These are phyloP conservation scores for Lutraria rhynchaena DNA, from an alignment of 1,140 invertebrate species.

Conservation along the genomic window DNA sequence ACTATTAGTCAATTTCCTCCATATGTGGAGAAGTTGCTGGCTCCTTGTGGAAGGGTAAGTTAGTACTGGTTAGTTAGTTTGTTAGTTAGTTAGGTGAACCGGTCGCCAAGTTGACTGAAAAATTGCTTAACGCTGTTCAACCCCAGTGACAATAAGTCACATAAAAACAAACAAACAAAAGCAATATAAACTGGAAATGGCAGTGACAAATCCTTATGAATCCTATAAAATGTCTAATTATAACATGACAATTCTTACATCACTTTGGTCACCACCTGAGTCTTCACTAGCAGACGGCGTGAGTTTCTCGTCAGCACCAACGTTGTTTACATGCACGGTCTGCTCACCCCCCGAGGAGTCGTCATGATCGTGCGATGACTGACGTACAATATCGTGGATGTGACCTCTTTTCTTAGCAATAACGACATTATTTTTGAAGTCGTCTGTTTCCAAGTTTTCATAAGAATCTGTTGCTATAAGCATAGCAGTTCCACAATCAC, in stretches of 20 bases:
- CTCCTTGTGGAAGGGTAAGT: too few species aligned
- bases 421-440: constrained; percentile 43
- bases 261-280: constrained; percentile 65
- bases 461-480: constrained; percentile 69
- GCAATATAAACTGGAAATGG: too few species aligned
- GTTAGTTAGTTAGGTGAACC: too few species aligned
- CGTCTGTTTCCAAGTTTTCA: constrained; percentile 67
- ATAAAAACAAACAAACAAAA: too few species aligned
- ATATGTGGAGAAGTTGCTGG: too few species aligned
- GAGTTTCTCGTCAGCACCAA: constrained; percentile 23
- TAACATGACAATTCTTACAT: constrained; percentile 43
- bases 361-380: constrained; percentile 59
- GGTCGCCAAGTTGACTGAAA: too few species aligned
- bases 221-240: too few species aligned
- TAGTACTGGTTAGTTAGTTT: too few species aligned
- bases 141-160: too few species aligned
- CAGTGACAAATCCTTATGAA: too few species aligned
- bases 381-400: constrained; percentile 70
- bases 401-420: constrained; percentile 60
- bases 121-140: too few species aligned
- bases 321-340: constrained; percentile 51
- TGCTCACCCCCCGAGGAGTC: constrained; percentile 40
- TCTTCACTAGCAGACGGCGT: constrained; percentile 69
- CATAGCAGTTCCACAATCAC: constrained; percentile 57
- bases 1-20: too few species aligned